Conservation (phyloP, 2,888 invertebrate species). For the Cordylochernes scorpioides region DNA sequence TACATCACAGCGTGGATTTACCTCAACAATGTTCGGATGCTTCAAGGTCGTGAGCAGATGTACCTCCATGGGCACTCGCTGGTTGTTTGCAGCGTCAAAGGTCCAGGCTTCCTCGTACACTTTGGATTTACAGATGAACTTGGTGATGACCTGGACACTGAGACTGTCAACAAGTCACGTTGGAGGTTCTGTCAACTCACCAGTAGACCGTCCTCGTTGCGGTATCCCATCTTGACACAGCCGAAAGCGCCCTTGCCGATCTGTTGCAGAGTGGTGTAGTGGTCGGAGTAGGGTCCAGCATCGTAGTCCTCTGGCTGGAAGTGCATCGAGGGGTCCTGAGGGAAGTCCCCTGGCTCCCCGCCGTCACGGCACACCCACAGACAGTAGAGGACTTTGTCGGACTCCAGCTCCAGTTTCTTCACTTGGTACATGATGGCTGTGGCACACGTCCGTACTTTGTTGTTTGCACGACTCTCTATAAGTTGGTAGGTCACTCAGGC, state of each 20-base stretch:
- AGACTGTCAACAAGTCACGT: no score
- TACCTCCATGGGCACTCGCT: conserved; percentile 35
- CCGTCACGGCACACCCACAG: conserved; percentile 32
- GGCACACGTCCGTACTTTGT: no score
- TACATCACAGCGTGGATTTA: no score
- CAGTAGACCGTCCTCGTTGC: conserved; percentile 32
- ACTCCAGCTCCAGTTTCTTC: conserved; percentile 20
- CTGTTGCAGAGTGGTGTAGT: conserved; percentile 32
- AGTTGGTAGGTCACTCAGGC: no score
- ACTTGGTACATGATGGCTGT: conserved; percentile 21
- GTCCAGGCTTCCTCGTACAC: conserved; percentile 39
- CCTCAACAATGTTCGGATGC: conserved; percentile 37
- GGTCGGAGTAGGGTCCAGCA: conserved; percentile 26
- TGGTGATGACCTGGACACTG: conserved; percentile 33
- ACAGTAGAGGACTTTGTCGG: conserved; percentile 29
- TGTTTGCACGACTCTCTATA: no score
- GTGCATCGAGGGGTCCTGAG: no score
- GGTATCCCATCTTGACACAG: conserved; percentile 38
- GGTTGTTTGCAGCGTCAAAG: conserved; percentile 27
- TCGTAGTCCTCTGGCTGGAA: conserved; percentile 8
- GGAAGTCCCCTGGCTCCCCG: conserved; percentile 1
- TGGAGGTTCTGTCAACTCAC: conserved; percentile 16
- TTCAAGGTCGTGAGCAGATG: conserved; percentile 34
- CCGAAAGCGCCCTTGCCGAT: conserved; percentile 47
- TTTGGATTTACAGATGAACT: conserved; percentile 39